Evolutionary conservation across 2,113 vertebrate species (phyloP).

Genomic region (Burhinus bistriatus): DNA sequence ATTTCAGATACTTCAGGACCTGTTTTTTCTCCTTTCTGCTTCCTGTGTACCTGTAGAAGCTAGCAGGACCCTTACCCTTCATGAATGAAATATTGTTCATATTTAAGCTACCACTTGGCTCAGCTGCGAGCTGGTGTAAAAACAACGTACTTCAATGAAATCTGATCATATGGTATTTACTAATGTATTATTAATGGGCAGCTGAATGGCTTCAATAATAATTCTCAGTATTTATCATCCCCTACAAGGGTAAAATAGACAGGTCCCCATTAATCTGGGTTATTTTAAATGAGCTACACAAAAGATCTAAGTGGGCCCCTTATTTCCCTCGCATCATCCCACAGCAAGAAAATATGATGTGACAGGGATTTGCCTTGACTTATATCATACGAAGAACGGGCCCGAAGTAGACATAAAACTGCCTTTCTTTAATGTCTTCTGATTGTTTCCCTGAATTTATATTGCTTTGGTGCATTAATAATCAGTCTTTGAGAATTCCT

Average conservation of each 20-base stretch:
- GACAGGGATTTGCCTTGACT: neutral
- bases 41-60: neutral
- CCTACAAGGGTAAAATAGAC: slow-evolving; percentile 1
- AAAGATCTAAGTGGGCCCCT: neutral
- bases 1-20: neutral
- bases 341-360: neutral
- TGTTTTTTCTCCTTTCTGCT: neutral
- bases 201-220: slow-evolving; percentile 2
- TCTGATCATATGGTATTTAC: slow-evolving; percentile 40
- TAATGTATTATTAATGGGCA: slow-evolving; percentile 38
- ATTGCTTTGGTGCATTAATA: slow-evolving; percentile 13
- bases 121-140: neutral
- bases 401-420: neutral
- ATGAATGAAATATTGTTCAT: slow-evolving; percentile 14
- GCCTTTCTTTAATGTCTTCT: slow-evolving; percentile 11
- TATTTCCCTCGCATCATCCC: neutral
- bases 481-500: neutral
- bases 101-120: neutral
- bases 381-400: neutral
- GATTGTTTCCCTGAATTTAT: slow-evolving; percentile 32
- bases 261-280: slow-evolving; percentile 25
- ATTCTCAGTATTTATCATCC: slow-evolving; percentile 21
- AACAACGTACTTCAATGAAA: neutral
- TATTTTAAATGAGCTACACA: slow-evolving; percentile 26
- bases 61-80: neutral